A percentile compares a stretch with the other conserved stretches of the same genome.
phyloP scores from a whole-genome alignment of 2,888 invertebrate species.

The Drosophila paranaensis region DNA sequence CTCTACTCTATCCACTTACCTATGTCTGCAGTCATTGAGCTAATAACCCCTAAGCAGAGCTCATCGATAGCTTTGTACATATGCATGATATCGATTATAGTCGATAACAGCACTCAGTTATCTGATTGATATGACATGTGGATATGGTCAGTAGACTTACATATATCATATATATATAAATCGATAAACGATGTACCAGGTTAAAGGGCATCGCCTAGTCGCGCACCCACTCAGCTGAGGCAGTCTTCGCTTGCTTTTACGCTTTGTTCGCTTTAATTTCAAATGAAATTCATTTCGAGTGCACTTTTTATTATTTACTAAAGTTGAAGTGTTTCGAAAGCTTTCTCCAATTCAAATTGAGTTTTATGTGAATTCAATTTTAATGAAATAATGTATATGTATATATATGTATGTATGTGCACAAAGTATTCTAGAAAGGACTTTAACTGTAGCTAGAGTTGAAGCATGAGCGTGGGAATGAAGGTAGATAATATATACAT shows the following conservation, averaged over 20 bases:
- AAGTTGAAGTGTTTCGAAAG: constrained; percentile 1
- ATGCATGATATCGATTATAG: too few species aligned
- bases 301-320: constrained; percentile 4
- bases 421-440: background rate
- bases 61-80: background rate
- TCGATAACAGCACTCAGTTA: too few species aligned
- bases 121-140: too few species aligned
- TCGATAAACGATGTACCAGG: too few species aligned
- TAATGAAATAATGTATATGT: background rate
- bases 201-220: background rate
- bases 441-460: background rate
- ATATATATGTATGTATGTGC: too few species aligned
- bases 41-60: background rate
- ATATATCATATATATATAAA: background rate
- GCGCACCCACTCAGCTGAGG: background rate
- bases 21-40: too few species aligned
- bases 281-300: constrained; percentile 8
- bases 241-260: background rate
- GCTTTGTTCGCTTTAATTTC: constrained; percentile 3
- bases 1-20: too few species aligned
- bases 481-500: background rate
- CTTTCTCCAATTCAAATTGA: background rate
- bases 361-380: background rate
- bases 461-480: background rate
- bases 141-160: too few species aligned